Base-by-base conservation (phyloP, 1,140 invertebrate species). In the Hydropsyche tenuis region DNA sequence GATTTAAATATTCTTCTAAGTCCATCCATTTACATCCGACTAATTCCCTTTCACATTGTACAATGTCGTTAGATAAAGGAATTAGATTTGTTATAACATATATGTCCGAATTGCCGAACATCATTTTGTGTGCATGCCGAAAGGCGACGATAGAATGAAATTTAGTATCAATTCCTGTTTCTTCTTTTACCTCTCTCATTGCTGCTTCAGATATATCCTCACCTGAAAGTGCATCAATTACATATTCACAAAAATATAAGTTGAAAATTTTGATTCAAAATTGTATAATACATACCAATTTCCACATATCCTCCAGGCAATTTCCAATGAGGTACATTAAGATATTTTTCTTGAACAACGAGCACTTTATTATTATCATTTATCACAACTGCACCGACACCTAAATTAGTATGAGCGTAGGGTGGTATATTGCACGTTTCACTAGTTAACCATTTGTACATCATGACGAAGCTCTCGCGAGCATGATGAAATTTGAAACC, bases 261-360 rank as follows among this genome's bases (percentile, higher is more conserved):
- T 3, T 22, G 20, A 7, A 9, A 60, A 9, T n/a, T 37, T 37
- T 9, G 9, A 37, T 3, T 37, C 30, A 62, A n/a, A n/a, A n/a
- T n/a, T n/a, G n/a, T n/a, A n/a, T n/a, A n/a, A n/a, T 22, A 51
- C 37, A 22, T 84, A 94, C 93, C 90, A 84, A 89, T 91, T 81
- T 97, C 93, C 25, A 96, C 92, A 85, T 94, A 94, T 69, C 95
- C 96, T 72, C 96, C 95, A 23, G 96, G 96, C 16, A 97, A 85
- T 84, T 98, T 98, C 95, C 95, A 97, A 78, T 88, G 85, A 16
- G 85, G 83, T 53, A 87, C 85, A 60, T 88, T 82, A 76, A 88
- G 88, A 82, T 88, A 90, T 80, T 89, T 91, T 80, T 96, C 94
- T 74, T 89, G 88, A 14, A 96, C 89, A 0, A 94, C 92, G 37